These are phyloP conservation scores for Eledone cirrhosa DNA, from an alignment of 2,888 invertebrate species.

Conservation along the genomic window DNA sequence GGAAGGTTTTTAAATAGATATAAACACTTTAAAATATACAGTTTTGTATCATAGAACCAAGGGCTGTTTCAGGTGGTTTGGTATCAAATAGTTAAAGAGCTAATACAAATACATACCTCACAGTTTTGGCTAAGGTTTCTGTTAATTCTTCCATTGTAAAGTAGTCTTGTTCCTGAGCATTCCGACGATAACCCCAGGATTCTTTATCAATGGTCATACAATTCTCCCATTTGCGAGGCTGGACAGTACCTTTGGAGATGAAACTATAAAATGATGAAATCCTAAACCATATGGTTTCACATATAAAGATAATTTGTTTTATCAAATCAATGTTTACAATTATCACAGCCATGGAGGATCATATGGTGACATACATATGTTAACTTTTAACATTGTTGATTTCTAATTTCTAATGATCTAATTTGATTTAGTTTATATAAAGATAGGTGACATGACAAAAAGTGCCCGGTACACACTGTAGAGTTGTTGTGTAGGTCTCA, in stretches of 20 bases:
- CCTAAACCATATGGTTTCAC: neutral
- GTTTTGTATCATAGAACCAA: no score
- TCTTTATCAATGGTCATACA: constrained; percentile 86
- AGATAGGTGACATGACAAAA: no score
- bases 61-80: neutral
- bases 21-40: no score
- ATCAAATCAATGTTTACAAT: neutral
- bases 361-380: no score
- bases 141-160: constrained; percentile 71
- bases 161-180: constrained; percentile 58
- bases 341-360: no score
- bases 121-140: constrained; percentile 59
- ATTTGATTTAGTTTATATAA: no score
- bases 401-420: no score
- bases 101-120: constrained; percentile 53
- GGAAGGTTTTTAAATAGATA: no score
- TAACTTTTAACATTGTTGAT: no score
- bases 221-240: constrained; percentile 92
- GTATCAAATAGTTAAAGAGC: no score
- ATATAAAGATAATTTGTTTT: neutral
- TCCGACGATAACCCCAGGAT: constrained; percentile 72
- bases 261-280: neutral
- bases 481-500: no score
- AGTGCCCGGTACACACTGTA: no score
- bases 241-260: constrained; percentile 46